Conservation (phyloP, 1,140 invertebrate species). For the Hesperophylax magnus region DNA sequence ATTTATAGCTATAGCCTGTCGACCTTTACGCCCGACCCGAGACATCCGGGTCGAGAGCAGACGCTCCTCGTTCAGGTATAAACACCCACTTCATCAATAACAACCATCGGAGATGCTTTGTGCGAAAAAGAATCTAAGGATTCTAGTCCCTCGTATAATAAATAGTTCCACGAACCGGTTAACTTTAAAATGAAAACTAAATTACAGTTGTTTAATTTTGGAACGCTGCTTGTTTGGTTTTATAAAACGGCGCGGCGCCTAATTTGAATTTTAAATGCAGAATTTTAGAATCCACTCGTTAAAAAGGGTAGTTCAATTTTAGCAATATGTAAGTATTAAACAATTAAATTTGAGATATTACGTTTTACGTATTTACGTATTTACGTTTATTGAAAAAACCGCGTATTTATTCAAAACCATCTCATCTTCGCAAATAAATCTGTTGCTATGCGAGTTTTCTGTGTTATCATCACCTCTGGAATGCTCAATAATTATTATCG, state of each 20-base stretch:
- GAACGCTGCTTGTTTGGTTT: background rate
- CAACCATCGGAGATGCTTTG: background rate
- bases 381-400: too few relatives aligned
- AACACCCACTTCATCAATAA: background rate
- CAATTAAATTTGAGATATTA: too few relatives aligned
- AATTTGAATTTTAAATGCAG: background rate
- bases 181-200: background rate
- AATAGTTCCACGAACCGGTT: background rate
- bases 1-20: background rate
- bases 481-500: too few relatives aligned
- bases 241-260: background rate
- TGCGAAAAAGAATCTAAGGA: background rate
- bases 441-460: too few relatives aligned
- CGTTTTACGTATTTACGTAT: too few relatives aligned
- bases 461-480: too few relatives aligned
- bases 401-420: too few relatives aligned
- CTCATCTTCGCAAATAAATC: too few relatives aligned
- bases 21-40: background rate
- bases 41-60: constrained; percentile 19
- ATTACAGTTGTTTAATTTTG: background rate
- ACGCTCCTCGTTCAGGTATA: too few relatives aligned
- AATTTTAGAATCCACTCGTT: too few relatives aligned
- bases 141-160: background rate
- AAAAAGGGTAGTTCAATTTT: too few relatives aligned
- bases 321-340: too few relatives aligned